Evolutionary conservation across 2,888 invertebrate genomes (phyloP), one percentile per base, ranked within the genome.

Genomic region (Orchestes rusci): DNA sequence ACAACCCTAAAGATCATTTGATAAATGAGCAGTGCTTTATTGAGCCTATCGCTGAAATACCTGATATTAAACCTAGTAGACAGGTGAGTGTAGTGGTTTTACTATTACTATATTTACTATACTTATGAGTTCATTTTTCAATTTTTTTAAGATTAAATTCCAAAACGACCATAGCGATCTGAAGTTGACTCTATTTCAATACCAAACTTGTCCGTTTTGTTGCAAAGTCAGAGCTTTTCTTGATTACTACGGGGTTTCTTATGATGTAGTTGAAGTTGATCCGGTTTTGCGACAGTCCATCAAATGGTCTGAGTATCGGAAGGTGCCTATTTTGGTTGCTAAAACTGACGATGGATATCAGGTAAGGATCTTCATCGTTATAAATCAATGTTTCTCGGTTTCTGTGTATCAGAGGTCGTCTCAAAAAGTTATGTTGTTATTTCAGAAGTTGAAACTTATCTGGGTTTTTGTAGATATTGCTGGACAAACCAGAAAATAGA

Each of bases 201-300:
- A 94, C 65, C 88, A 94, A 60, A 94, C 94, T 0, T 99, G 97
- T 62, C 97, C 97, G 1, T 97, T 96, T 68, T 96, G 96, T 69
- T 95, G 94, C 64, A 97, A 96, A 74, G 85, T 85, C 13, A 75
- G 95, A 46, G 84, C 91, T 0, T 89, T 85, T 65, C 72, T 99
- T 8, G 96, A 99, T 68, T 92, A 84, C 57, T 80, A 85, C 65
- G 95, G 96, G 1, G 78, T 97, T 43, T 88, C 90, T 1, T 99
- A 99, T 65, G 86, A 97, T 57, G 78, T 99, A 4, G 86, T 99
- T 2, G 97, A 99, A 73, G 97, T 99, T 0, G 94, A 99, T 69
- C 95, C 97, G 7, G 92, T 99, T 0, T 74, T 93, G 1, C 76
- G 92, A 15, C 84, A 85, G 56, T 86, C 95, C 56, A 83, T 95